Conservation (phyloP, 2,113 vertebrate species). For the Lonchura striata region DNA sequence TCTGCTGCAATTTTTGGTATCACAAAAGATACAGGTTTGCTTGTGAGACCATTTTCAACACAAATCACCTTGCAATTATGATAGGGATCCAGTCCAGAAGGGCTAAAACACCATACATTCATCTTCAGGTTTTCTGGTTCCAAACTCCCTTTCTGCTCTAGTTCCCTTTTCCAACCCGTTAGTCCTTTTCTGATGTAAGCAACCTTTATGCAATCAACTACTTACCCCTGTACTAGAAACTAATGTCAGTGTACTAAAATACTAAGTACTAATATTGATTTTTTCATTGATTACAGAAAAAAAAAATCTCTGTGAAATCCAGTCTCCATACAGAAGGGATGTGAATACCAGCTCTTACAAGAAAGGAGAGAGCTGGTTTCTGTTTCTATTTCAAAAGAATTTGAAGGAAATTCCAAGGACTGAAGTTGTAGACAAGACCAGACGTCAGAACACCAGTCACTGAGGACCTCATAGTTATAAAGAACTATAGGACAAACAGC, state of each 20-base stretch:
- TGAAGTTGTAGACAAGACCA: not conserved
- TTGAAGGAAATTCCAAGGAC: slow-evolving; percentile 16
- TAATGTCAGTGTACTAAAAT: not conserved
- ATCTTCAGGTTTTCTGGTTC: not conserved
- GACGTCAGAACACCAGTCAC: not conserved
- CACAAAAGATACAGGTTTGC: not conserved
- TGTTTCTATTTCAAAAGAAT: slow-evolving; percentile 6
- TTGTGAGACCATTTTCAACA: not conserved
- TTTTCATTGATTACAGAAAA: not conserved
- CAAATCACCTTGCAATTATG: not conserved
- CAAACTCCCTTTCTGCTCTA: not conserved
- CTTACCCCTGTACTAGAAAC: not conserved
- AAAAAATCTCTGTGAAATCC: not conserved
- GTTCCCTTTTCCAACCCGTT: not conserved
- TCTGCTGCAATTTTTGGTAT: not conserved
- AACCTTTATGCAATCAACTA: not conserved
- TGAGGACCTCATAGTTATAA: not conserved
- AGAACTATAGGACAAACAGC: not conserved
- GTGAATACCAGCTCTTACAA: not conserved
- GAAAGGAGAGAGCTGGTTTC: not conserved
- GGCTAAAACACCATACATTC: not conserved
- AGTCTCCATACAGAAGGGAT: not conserved
- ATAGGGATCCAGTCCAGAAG: not conserved
- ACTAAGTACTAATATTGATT: not conserved
- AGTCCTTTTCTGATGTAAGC: not conserved